Evolutionary conservation across 2,113 vertebrate species (phyloP), one percentile per base, ranked within the genome.

Genomic region (Grammomys surdaster): DNA sequence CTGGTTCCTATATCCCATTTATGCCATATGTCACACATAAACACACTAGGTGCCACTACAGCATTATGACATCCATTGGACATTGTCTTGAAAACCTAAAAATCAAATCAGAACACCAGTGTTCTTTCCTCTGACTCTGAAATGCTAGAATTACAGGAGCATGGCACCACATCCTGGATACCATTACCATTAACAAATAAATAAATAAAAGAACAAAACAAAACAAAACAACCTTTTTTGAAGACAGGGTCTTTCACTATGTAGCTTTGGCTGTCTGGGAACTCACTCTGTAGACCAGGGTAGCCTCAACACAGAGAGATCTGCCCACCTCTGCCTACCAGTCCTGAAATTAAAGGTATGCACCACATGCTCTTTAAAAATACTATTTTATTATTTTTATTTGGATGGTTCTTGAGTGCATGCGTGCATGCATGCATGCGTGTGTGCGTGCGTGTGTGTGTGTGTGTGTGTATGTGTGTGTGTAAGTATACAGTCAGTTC

Each of bases 1-100:
- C 43, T 82, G n/a, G 12, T 19, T 4, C 26, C 51, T 54, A 5
- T 40, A 31, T 28, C 51, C 33, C 3, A 2, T 5, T 1, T 24
- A 1, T 46, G 36, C 87, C 0, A 0, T 31, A 0, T 63, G 69
- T 3, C 26, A 54, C 6, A 1, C 36, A 24, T 77, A 6, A 4
- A 20, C 26, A 17, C 6, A 28, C 19, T 16, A 13, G 19, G 13
- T 19, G 43, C 54, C 22, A 12, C n/a, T 33, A 56, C 1, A 1
- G 77, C 36, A 6, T 60, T 31, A 4, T 51, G 46, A 11, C 20
- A 13, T 13, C 36, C 17, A 0, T 56, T 81, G n/a, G 54, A 12
- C 80, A 82, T 40, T 82, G n/a, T 16, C 56, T 60, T 82, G 43
- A 60, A n/a, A 22, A 81, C 3, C 2, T 82, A 60, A 82, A 40